Conservation (phyloP, 92 coral and sea anemone species). For the Actinernus sp. region DNA sequence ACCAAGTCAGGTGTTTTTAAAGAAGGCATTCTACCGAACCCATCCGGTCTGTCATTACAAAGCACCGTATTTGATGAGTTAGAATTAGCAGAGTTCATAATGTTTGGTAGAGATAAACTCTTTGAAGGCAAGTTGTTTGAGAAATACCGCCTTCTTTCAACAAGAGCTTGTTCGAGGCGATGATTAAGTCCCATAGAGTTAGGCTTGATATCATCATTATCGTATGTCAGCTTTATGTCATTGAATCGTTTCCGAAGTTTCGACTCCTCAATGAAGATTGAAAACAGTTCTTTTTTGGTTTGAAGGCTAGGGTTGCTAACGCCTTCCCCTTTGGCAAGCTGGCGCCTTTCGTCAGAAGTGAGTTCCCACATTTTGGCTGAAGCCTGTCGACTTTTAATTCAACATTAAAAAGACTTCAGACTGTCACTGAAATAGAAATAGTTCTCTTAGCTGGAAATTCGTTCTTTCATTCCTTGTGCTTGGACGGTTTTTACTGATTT, state of each 20-base stretch:
- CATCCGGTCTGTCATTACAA: no score
- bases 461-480: no score
- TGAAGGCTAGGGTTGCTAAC: conserved; percentile 11
- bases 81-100: no score
- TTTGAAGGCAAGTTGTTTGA: conserved; percentile 7
- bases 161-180: conserved; percentile 37
- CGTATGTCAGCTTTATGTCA: conserved; percentile 11
- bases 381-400: no score
- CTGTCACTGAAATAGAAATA: no score
- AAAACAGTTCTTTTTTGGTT: conserved; percentile 32
- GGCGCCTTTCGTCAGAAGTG: conserved; percentile 14
- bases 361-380: conserved; percentile 18
- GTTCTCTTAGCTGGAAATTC: no score
- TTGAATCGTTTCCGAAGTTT: conserved; percentile 29
- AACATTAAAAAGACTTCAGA: no score
- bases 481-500: no score
- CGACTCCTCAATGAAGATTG: conserved; percentile 34
- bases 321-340: conserved; percentile 22
- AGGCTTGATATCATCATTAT: conserved; percentile 20
- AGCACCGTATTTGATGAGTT: no score
- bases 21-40: no score
- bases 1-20: no score
- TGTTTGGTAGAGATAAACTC: no score
- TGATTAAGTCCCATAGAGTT: conserved; percentile 8
- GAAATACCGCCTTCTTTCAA: conserved; percentile 35